phyloP scores from a whole-genome alignment of 2,797 vertebrate species.

The Acanthurus lineatus region DNA sequence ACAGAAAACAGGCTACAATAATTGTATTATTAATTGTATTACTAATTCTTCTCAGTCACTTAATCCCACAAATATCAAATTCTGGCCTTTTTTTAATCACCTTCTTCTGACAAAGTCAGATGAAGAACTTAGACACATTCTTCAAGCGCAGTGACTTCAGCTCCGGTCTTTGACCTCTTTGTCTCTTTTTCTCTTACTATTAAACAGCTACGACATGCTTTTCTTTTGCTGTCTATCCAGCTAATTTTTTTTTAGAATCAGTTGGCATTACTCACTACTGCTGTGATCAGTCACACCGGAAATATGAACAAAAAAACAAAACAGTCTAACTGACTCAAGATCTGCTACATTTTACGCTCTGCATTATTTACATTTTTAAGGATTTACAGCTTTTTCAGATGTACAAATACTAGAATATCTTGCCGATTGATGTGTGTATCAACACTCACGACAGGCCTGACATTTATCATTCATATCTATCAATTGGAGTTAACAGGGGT shows the following conservation, averaged over 20 bases:
- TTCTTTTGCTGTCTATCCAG: neutral
- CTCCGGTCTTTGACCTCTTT: neutral
- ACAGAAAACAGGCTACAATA: neutral
- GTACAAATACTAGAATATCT: neutral
- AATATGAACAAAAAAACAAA: slow-evolving; percentile 9
- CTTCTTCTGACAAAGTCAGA: neutral
- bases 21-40: too few species aligned
- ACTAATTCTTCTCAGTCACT: too few species aligned
- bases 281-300: neutral
- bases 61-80: too few species aligned
- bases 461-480: slow-evolving; percentile 33
- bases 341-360: neutral
- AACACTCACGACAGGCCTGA: slow-evolving; percentile 7
- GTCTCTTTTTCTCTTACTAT: neutral
- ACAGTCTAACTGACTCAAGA: neutral
- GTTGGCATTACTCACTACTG: neutral
- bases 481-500: neutral
- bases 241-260: neutral
- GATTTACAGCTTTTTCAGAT: neutral
- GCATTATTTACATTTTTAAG: neutral
- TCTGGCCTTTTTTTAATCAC: too few species aligned
- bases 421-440: slow-evolving; percentile 26
- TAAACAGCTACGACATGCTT: neutral
- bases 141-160: neutral
- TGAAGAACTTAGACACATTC: neutral